phyloP scores from a whole-genome alignment of 2,888 invertebrate genomes.

The Venusia cambrica region DNA sequence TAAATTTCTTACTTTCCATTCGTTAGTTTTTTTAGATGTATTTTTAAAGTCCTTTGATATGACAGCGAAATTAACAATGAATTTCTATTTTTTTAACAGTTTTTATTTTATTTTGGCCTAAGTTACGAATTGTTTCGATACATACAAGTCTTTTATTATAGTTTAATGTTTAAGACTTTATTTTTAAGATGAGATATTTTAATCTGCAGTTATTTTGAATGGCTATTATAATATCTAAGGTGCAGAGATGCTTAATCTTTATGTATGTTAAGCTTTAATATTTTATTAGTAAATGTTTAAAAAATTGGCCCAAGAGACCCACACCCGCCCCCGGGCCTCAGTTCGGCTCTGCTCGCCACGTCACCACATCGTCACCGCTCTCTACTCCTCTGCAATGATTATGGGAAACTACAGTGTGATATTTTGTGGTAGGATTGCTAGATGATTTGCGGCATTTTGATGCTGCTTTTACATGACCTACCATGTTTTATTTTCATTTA shows the following conservation, averaged over 20 bases:
- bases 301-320: constrained; percentile 60
- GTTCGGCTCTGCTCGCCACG: constrained; percentile 29
- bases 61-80: constrained; percentile 72
- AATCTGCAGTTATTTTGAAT: constrained; percentile 80
- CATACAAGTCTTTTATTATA: constrained; percentile 69
- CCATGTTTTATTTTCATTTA: constrained; percentile 52
- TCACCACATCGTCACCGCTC: constrained; percentile 27
- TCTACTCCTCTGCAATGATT: constrained; percentile 34
- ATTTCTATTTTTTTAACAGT: constrained; percentile 48
- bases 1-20: constrained; percentile 48
- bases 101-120: constrained; percentile 71
- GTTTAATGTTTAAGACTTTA: constrained; percentile 77
- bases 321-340: constrained; percentile 45
- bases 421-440: constrained; percentile 70
- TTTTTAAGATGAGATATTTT: constrained; percentile 81
- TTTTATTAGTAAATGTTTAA: constrained; percentile 81
- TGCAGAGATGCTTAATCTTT: constrained; percentile 81
- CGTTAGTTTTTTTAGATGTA: constrained; percentile 38
- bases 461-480: constrained; percentile 60
- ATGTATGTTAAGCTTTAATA: constrained; percentile 82
- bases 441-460: constrained; percentile 62
- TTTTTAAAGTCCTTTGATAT: constrained; percentile 41
- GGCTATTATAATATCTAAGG: constrained; percentile 80
- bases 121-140: constrained; percentile 64
- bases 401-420: constrained; percentile 67